phyloP scores from a whole-genome alignment of 2,113 vertebrate genomes.

The Ibidorhyncha struthersii region DNA sequence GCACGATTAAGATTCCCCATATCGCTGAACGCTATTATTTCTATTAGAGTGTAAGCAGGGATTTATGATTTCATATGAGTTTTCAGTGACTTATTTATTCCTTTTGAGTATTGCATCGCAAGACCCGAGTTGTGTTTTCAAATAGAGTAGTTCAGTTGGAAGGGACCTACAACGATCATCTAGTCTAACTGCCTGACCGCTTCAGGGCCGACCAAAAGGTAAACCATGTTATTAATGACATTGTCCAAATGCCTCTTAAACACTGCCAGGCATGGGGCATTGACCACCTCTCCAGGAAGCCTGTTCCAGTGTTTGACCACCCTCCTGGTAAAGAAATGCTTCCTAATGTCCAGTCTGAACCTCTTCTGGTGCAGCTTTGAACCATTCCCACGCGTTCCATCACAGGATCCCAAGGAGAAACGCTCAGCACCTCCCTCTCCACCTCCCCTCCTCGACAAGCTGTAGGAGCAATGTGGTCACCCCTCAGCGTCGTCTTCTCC shows the following conservation, averaged over 20 bases:
- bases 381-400: rapidly evolving
- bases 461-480: not conserved
- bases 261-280: not conserved
- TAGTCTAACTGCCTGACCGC: too few species aligned
- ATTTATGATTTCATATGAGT: not conserved
- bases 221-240: not conserved
- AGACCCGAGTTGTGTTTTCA: not conserved
- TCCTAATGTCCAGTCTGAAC: not conserved
- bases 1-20: rapidly evolving
- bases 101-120: not conserved
- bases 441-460: too few species aligned
- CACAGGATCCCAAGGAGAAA: not conserved
- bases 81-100: not conserved
- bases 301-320: not conserved
- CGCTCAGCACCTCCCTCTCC: not conserved
- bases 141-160: not conserved
- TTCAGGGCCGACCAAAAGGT: not conserved
- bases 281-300: not conserved
- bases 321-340: not conserved
- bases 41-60: not conserved
- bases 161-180: not conserved
- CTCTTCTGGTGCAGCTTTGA: not conserved
- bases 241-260: not conserved
- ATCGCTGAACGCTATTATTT: rapidly evolving
- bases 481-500: not conserved